phyloP scores from a whole-genome alignment of 1,140 invertebrate genomes.

The Mylabris phalerata region DNA sequence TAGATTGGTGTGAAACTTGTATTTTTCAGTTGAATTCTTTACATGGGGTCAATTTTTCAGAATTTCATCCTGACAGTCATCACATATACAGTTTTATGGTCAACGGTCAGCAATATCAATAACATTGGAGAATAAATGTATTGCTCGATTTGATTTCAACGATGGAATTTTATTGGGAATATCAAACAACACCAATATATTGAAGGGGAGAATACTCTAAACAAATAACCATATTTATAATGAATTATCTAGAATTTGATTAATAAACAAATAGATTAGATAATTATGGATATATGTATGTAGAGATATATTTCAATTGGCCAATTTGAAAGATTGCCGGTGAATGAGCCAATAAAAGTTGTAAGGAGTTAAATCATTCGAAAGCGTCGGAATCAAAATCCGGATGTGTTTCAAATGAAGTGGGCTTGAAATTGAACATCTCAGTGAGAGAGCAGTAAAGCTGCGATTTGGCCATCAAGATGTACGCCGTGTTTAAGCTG shows the following conservation, averaged over 20 bases:
- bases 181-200: constrained; percentile 11
- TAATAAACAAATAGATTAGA: background rate
- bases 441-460: constrained; percentile 26
- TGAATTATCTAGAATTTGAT: too few relatives aligned
- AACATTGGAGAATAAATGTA: constrained; percentile 33
- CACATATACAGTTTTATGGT: constrained; percentile 35
- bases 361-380: constrained; percentile 17
- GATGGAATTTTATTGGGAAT: constrained; percentile 28
- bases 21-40: constrained; percentile 18
- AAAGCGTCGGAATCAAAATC: constrained; percentile 23
- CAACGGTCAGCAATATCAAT: constrained; percentile 33
- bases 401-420: constrained; percentile 32
- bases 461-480: constrained; percentile 38
- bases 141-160: constrained; percentile 31
- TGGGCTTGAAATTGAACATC: constrained; percentile 30
- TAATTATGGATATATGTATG: too few relatives aligned
- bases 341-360: constrained; percentile 2
- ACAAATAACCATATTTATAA: too few relatives aligned
- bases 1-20: constrained; percentile 14
- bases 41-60: constrained; percentile 30
- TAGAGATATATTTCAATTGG: too few relatives aligned
- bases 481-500: constrained; percentile 38
- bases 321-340: background rate
- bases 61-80: constrained; percentile 32
- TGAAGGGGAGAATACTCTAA: background rate